These are phyloP conservation scores for Calliphora vomitoria DNA, from an alignment of 2,888 invertebrate genomes.

Conservation along the genomic window DNA sequence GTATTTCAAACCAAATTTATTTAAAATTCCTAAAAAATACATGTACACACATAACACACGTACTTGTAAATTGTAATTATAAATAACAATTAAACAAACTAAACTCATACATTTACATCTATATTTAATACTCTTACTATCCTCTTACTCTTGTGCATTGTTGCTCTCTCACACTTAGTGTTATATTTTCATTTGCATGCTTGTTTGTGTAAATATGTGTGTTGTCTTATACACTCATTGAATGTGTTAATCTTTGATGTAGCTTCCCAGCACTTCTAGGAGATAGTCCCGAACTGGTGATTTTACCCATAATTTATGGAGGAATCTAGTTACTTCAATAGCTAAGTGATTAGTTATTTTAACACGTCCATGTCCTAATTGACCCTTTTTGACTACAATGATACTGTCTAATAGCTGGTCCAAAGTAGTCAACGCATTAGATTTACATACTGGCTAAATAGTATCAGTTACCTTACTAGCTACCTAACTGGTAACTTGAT, in stretches of 20 bases:
- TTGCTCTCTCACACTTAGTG: neutral
- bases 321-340: no score
- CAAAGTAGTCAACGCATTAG: no score
- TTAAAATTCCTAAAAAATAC: slow-evolving; percentile 7
- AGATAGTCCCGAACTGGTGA: no score
- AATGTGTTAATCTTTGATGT: slow-evolving; percentile 57
- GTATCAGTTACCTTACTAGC: no score
- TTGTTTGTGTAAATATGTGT: slow-evolving; percentile 12
- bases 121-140: neutral
- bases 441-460: no score
- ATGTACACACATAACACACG: neutral
- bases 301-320: no score
- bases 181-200: neutral
- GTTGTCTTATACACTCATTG: slow-evolving; percentile 30
- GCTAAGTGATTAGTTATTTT: no score
- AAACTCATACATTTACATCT: neutral
- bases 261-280: no score
- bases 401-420: no score
- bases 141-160: neutral
- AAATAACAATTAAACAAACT: slow-evolving; percentile 25
- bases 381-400: no score
- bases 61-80: slow-evolving; percentile 27
- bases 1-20: slow-evolving; percentile 31
- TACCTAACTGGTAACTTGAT: no score
- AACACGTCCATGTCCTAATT: no score